Percentiles rank a stretch among this genome's conserved stretches.
Evolutionary conservation across 2,888 invertebrate species (phyloP).

Genomic region (Trachelus stipa): DNA sequence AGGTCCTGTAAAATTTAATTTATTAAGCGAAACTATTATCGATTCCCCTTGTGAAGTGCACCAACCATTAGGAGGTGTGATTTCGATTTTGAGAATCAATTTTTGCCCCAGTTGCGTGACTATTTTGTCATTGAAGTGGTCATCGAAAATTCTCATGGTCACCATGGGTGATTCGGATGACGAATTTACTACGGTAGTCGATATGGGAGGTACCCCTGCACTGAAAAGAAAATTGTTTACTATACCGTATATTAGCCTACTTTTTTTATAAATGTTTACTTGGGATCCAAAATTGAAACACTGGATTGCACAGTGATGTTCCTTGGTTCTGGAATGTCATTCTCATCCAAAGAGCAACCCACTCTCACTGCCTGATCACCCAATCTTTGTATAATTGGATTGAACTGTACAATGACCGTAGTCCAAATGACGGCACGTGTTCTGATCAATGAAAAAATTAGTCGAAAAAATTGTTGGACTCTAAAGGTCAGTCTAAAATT

Average conservation of each 20-base stretch:
- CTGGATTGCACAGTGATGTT: conserved; percentile 72
- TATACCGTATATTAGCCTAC: neutral
- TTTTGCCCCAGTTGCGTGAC: conserved; percentile 78
- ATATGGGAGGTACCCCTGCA: conserved; percentile 62
- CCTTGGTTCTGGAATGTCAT: conserved; percentile 62
- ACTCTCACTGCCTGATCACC: conserved; percentile 85
- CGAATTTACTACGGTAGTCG: conserved; percentile 68
- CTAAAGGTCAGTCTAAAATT: neutral
- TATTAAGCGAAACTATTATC: neutral
- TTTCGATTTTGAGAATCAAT: conserved; percentile 73
- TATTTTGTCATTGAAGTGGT: conserved; percentile 70
- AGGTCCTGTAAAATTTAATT: conserved; percentile 54
- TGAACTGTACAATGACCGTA: conserved; percentile 84
- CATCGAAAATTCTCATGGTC: conserved; percentile 72
- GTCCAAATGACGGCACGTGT: conserved; percentile 76
- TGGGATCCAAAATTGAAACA: conserved; percentile 68
- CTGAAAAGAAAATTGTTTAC: conserved; percentile 30
- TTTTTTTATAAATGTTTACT: conserved; percentile 61
- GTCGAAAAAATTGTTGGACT: neutral
- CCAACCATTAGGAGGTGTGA: conserved; percentile 70
- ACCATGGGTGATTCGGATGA: conserved; percentile 68
- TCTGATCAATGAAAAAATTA: conserved; percentile 65
- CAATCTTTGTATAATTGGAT: conserved; percentile 85
- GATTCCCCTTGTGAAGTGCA: neutral
- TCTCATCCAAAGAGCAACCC: conserved; percentile 77